Evolutionary conservation across 2,888 invertebrate genomes (phyloP).

Genomic region (Eristalis intricaria): DNA sequence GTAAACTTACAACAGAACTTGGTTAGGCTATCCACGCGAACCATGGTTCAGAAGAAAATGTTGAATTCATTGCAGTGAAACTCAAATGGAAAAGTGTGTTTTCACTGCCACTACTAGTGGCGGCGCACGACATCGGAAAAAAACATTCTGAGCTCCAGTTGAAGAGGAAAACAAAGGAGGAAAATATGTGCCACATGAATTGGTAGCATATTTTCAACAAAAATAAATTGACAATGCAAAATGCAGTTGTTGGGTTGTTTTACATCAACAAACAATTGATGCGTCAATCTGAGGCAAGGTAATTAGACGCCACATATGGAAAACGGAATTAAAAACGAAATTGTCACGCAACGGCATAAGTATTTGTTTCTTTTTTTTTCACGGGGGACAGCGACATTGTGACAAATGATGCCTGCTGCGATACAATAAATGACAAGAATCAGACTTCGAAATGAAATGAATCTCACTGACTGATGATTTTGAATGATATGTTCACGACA

Average conservation of each 20-base stretch:
- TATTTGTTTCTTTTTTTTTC: not conserved
- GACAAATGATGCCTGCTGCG: not conserved
- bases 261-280: not conserved
- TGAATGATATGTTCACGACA: no score
- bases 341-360: not conserved
- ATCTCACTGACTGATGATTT: no score
- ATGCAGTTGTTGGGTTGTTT: not conserved
- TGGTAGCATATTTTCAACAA: not conserved
- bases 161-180: not conserved
- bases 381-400: not conserved
- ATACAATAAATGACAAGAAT: no score
- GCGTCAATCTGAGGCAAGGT: not conserved
- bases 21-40: slow-evolving; percentile 53
- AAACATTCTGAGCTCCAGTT: not conserved
- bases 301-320: not conserved
- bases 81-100: slow-evolving; percentile 54
- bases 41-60: slow-evolving; percentile 47
- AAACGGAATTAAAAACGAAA: not conserved
- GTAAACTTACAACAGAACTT: slow-evolving; percentile 39
- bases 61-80: slow-evolving; percentile 64
- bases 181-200: not conserved
- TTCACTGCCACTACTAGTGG: slow-evolving; percentile 55
- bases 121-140: slow-evolving; percentile 22
- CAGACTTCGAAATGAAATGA: no score
- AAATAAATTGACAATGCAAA: not conserved